Conservation (phyloP, 2,888 invertebrate species). For the Fragum sueziense region DNA sequence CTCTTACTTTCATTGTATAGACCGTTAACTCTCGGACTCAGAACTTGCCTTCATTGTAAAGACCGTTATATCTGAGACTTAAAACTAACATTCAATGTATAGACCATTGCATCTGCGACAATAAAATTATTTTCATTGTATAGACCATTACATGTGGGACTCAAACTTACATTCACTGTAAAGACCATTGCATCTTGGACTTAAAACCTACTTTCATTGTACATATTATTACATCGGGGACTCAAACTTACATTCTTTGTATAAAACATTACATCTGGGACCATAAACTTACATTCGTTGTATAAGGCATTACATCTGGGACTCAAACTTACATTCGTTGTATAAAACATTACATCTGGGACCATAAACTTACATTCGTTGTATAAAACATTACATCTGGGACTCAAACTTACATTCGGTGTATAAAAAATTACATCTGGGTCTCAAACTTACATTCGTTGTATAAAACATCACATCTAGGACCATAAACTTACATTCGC, state of each 20-base stretch:
- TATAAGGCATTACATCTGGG: background rate
- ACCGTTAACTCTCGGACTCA: background rate
- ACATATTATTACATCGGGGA: background rate
- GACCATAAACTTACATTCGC: background rate
- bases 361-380: background rate
- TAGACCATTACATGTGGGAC: background rate
- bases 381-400: too few species aligned
- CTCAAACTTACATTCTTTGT: conserved; percentile 3
- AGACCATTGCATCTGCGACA: background rate
- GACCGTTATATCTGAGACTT: background rate
- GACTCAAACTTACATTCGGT: background rate
- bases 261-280: background rate
- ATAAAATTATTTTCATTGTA: background rate
- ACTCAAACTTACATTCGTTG: conserved; percentile 2
- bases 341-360: background rate
- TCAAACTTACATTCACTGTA: background rate
- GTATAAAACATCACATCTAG: background rate
- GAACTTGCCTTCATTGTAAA: background rate
- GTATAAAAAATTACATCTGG: background rate
- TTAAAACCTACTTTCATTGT: background rate
- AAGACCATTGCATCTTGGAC: background rate
- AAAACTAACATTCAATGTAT: conserved; percentile 6
- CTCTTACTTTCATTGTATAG: conserved; percentile 1
- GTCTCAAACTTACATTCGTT: background rate
- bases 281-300: background rate